Evolutionary conservation across 2,113 vertebrate genomes (phyloP), one percentile per base, ranked within the genome.

Genomic region (Furnarius figulus): DNA sequence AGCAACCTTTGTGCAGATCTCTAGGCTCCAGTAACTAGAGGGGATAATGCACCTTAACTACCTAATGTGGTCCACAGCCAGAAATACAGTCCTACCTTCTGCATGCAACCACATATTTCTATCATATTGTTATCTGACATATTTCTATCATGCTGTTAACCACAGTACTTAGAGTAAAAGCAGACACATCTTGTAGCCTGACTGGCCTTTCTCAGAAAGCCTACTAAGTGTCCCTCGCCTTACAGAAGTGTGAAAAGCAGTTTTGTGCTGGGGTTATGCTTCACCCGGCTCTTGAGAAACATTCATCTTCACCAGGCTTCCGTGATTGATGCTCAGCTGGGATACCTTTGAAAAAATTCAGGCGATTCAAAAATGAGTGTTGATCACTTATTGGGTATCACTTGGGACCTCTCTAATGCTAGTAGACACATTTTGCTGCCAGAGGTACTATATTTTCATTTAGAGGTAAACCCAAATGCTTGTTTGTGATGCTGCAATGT

Each of bases 401-500:
- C 17, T 65, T 58, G 58, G 16, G 16, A 42, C 44, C 40, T 71
- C 37, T 93, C 37, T 62, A 44, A 35, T 12, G 9, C 46, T 19
- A 39, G 8, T 39, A 47, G 33, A 31, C 14, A 20, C 6, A 25
- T 88, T 74, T 68, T 82, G 10, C 40, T 72, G 53, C 62, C 7
- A 18, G 62, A 89, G 21, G 28, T 39, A 42, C 27, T 77, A 2
- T 39, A 14, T 81, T 78, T 90, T 84, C 37, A 31, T 84, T 87
- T 49, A 59, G 50, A 89, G 12, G 21, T 86, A 86, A 83, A 86
- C 21, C 25, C 14, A 59, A 40, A 70, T 31, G 46, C 52, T 78
- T 0, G 0, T 86, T 89, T 49, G 44, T 25, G 49, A 42, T 73
- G 46, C 20, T 0, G 0, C 2, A 2, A 20, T 20, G 21, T 49